Percentiles rank a stretch among this genome's conserved stretches.
Evolutionary conservation across 2,888 invertebrate species (phyloP).

Genomic region (Carabus problematicus): DNA sequence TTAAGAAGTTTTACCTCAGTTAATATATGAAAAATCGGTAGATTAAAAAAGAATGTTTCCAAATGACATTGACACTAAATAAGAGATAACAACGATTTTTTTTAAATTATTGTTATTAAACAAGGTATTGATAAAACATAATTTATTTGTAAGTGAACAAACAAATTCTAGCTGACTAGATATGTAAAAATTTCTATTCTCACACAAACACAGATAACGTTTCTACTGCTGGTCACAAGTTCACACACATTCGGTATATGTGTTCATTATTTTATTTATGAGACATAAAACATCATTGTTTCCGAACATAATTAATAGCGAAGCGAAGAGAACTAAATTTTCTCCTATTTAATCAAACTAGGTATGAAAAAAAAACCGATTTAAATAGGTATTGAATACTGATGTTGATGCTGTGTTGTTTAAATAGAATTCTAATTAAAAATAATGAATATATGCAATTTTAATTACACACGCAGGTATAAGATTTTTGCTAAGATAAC

Average conservation of each 20-base stretch:
- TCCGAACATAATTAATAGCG: constrained; percentile 13
- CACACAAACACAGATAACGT: background rate
- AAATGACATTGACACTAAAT: too few species aligned
- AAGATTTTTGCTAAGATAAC: constrained; percentile 19
- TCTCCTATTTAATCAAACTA: constrained; percentile 17
- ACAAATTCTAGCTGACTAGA: too few species aligned
- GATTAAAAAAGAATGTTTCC: too few species aligned
- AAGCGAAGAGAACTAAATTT: constrained; percentile 11
- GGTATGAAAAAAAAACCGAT: constrained; percentile 18
- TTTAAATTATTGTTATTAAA: too few species aligned
- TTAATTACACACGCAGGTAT: constrained; percentile 25
- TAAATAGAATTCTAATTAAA: constrained; percentile 23
- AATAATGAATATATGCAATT: constrained; percentile 23
- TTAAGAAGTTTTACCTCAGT: too few species aligned
- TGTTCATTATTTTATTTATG: constrained; percentile 24
- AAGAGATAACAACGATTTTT: too few species aligned
- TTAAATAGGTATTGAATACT: constrained; percentile 18
- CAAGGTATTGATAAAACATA: too few species aligned
- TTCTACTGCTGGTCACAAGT: background rate
- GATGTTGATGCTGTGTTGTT: constrained; percentile 13
- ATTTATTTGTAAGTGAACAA: too few species aligned
- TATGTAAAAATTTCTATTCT: constrained; percentile 20
- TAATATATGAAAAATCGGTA: too few species aligned
- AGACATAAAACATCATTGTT: constrained; percentile 17
- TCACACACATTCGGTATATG: constrained; percentile 6